Evolutionary conservation across 2,113 vertebrate genomes (phyloP).

Genomic region (Buteo buteo): DNA sequence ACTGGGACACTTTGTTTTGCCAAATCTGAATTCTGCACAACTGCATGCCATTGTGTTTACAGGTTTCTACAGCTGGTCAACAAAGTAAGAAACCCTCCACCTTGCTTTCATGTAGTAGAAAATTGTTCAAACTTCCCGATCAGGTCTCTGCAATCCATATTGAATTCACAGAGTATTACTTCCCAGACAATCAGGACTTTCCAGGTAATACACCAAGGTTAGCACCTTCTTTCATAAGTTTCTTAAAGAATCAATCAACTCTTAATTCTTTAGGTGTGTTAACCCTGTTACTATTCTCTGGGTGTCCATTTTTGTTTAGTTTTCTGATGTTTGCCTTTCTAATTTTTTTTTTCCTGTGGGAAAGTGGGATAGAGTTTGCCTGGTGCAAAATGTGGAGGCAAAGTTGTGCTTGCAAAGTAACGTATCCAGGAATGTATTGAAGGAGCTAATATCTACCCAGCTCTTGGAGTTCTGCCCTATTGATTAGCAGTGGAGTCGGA

Average conservation of each 20-base stretch:
- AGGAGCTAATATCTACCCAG: background rate
- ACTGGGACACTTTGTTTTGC: background rate
- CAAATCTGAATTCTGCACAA: background rate
- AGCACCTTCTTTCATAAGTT: conserved; percentile 24
- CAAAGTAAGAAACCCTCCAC: conserved; percentile 89
- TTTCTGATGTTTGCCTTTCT: background rate
- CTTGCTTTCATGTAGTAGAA: conserved; percentile 90
- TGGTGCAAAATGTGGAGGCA: background rate
- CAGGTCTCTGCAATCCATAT: conserved; percentile 88
- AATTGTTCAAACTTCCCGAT: conserved; percentile 77
- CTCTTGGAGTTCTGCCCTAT: background rate
- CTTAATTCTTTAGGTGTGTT: background rate
- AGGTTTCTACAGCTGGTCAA: conserved; percentile 93
- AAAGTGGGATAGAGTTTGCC: background rate
- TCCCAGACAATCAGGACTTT: conserved; percentile 85
- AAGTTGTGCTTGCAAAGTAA: background rate
- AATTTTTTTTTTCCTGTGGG: background rate
- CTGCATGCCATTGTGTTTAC: background rate
- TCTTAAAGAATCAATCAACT: background rate
- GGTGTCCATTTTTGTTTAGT: background rate
- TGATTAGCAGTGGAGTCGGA: background rate
- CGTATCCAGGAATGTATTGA: background rate
- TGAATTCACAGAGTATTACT: conserved; percentile 97
- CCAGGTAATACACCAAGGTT: conserved; percentile 78
- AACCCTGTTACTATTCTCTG: background rate